A percentile compares a stretch with the other conserved stretches of the same genome.
phyloP scores from a whole-genome alignment of 1,140 invertebrate genomes.

The Panagrolaimus sp. region DNA sequence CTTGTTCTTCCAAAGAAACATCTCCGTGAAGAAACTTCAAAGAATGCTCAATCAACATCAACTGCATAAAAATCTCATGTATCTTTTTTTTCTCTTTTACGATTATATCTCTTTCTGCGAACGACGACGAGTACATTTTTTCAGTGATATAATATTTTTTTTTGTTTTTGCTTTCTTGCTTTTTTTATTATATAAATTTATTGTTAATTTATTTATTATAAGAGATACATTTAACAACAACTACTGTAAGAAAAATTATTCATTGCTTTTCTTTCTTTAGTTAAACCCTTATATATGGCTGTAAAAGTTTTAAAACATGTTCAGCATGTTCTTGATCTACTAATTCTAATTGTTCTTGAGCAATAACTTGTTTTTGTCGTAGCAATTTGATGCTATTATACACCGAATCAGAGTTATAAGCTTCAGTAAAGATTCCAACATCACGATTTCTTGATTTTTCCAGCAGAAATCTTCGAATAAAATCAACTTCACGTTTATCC shows the following conservation, averaged over 20 bases:
- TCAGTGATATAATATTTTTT: no score
- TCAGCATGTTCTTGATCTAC: background rate
- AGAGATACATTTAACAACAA: no score
- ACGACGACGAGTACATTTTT: background rate
- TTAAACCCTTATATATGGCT: background rate
- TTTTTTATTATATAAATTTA: no score
- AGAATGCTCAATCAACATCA: no score
- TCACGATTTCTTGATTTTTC: conserved; percentile 6
- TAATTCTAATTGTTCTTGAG: background rate
- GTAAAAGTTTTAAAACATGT: background rate
- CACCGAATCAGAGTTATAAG: conserved; percentile 32
- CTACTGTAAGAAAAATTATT: no score
- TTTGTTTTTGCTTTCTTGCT: no score
- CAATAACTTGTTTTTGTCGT: background rate
- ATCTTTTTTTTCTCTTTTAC: background rate
- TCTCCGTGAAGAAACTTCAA: background rate
- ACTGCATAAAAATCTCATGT: background rate
- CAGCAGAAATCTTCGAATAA: background rate
- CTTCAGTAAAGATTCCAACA: conserved; percentile 22
- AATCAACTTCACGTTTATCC: background rate
- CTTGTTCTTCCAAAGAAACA: background rate
- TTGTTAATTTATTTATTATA: no score
- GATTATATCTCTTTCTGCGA: background rate
- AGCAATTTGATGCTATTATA: conserved; percentile 27
- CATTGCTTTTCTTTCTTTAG: no score